These are phyloP conservation scores for Meloe dianella DNA, from an alignment of 2,888 invertebrate species.

Conservation along the genomic window DNA sequence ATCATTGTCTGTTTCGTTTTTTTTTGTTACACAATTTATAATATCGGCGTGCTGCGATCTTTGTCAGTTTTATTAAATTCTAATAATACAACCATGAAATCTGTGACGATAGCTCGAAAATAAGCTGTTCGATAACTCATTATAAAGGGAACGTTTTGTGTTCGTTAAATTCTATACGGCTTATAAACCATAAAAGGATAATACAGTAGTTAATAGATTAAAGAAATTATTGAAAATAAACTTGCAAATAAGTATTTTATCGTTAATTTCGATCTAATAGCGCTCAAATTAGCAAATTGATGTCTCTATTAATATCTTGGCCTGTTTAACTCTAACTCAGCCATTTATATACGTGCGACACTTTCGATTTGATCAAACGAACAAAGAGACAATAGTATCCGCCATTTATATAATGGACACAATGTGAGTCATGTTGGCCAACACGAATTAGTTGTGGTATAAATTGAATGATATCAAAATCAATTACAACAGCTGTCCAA, in stretches of 20 bases:
- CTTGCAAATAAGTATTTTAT: no score
- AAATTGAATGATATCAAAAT: neutral
- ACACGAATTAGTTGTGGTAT: no score
- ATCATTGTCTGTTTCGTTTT: no score
- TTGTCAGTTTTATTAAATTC: conserved; percentile 53
- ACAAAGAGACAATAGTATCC: no score
- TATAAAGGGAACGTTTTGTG: conserved; percentile 41
- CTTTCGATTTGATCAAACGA: no score
- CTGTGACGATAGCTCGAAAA: conserved; percentile 49
- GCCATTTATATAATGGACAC: no score
- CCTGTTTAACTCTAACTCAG: no score
- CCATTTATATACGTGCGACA: no score
- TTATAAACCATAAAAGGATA: conserved; percentile 4
- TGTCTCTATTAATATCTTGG: neutral
- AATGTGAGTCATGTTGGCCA: no score
- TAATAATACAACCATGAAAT: conserved; percentile 54
- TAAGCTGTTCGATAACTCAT: conserved; percentile 53
- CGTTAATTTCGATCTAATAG: conserved; percentile 1
- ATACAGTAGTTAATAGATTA: neutral
- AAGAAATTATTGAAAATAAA: neutral
- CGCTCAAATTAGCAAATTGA: neutral
- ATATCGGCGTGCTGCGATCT: conserved; percentile 47
- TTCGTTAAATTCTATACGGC: conserved; percentile 45
- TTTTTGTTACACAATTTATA: no score
- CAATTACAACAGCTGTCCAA: neutral